phyloP scores from a whole-genome alignment of 2,113 vertebrate species.

The Mastomys coucha region DNA sequence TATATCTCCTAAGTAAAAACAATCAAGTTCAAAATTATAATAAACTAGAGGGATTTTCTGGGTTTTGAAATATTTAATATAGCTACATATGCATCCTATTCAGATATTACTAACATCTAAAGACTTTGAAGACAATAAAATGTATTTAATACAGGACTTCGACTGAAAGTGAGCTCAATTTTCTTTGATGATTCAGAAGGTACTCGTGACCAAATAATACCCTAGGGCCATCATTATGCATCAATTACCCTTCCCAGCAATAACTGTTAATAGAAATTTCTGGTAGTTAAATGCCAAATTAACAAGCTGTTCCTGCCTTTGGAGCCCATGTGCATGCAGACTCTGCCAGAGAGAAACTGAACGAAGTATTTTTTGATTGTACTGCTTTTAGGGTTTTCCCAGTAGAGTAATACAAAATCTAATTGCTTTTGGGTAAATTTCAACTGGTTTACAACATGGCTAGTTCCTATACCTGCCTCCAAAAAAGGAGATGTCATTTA shows the following conservation, averaged over 20 bases:
- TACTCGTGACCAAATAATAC: slow-evolving; percentile 58
- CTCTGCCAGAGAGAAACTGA: slow-evolving; percentile 58
- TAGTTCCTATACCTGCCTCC: slow-evolving; percentile 43
- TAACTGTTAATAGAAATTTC: slow-evolving; percentile 72
- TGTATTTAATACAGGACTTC: slow-evolving; percentile 53
- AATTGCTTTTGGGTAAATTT: slow-evolving; percentile 54
- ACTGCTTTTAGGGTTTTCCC: slow-evolving; percentile 67
- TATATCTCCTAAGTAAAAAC: slow-evolving; percentile 38
- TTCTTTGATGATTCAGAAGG: slow-evolving; percentile 64
- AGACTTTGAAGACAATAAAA: slow-evolving; percentile 55
- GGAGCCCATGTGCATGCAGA: slow-evolving; percentile 43
- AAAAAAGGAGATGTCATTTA: slow-evolving; percentile 52
- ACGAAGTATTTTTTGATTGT: slow-evolving; percentile 72
- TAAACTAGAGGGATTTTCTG: not conserved
- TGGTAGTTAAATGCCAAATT: slow-evolving; percentile 70
- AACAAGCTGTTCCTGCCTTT: slow-evolving; percentile 75
- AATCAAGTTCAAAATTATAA: slow-evolving; percentile 4
- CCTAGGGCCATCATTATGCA: slow-evolving; percentile 51
- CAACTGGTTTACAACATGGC: not conserved
- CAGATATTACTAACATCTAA: slow-evolving; percentile 45
- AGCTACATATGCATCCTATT: slow-evolving; percentile 17
- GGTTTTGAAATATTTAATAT: slow-evolving; percentile 45
- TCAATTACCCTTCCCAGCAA: slow-evolving; percentile 61
- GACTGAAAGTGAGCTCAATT: slow-evolving; percentile 35
- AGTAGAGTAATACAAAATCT: slow-evolving; percentile 59